Evolutionary conservation across 2,888 invertebrate species (phyloP), one percentile per base, ranked within the genome.

Genomic region (Shargacucullia verbasci): DNA sequence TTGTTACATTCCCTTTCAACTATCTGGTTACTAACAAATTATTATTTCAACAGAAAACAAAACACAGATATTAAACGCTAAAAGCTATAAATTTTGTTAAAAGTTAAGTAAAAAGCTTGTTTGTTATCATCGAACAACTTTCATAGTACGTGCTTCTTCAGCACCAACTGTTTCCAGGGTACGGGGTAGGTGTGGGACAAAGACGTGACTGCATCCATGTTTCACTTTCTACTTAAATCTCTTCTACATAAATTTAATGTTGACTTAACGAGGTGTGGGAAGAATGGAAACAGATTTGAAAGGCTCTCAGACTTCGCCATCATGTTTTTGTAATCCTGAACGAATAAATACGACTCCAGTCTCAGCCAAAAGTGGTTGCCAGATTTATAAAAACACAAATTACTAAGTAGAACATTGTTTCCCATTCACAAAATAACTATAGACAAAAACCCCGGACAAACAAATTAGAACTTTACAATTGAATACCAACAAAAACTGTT

Each of bases 71-170:
- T 31, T 41, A 41, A 52, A 11, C 37, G n/a, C n/a, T n/a, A n/a
- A n/a, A n/a, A 20, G 14, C 31, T 44, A 61, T 68, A 37, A 46
- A 48, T 62, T 55, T 43, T 29, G 35, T 50, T 54, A 43, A 52
- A 59, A 54, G 14, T 47, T 31, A 27, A 43, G 33, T 11, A 40
- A 66, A 53, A 54, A 20, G 50, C 34, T 49, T 66, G 53, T 67
- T 64, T 50, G 47, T 59, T 59, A 52, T 52, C 52, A 59, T n/a
- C 35, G 38, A 52, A 58, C 31, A 67, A 77, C 54, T 77, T 68
- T 71, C 11, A 39, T 41, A 48, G 44, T 64, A 78, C 79, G 78
- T 74, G 74, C 52, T 54, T 62, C 55, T 60, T 66, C 59, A 59
- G 33, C 8, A 37, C 20, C 71, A 73, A 67, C 69, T 70, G 75